These are phyloP conservation scores for Lophotriccus pileatus DNA, from an alignment of 2,797 vertebrate species.

Conservation along the genomic window DNA sequence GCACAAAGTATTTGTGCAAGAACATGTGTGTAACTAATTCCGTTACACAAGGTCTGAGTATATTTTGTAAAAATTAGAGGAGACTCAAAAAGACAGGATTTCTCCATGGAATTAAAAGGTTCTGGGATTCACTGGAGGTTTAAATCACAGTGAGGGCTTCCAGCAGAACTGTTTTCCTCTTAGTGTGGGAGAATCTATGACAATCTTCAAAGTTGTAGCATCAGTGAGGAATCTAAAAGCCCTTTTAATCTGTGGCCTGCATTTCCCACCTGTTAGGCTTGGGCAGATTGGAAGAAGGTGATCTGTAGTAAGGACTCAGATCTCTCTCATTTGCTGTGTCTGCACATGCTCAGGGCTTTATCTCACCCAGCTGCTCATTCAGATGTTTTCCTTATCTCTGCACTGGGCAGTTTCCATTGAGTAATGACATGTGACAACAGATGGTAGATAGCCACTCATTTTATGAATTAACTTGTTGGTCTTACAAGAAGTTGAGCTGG, in stretches of 20 bases:
- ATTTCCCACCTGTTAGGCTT: accelerated
- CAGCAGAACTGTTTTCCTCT: not conserved
- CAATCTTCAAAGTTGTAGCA: not conserved
- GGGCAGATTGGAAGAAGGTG: not conserved
- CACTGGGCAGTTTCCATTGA: not conserved
- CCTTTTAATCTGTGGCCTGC: not conserved
- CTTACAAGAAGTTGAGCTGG: not conserved
- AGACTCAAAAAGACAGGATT: not conserved
- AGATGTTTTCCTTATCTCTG: not conserved
- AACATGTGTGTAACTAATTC: not conserved
- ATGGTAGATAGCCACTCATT: not conserved
- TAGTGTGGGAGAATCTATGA: not conserved
- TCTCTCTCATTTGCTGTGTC: not conserved
- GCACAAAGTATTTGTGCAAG: not conserved
- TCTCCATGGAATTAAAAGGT: not conserved
- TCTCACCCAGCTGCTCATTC: not conserved
- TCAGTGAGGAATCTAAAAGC: not conserved
- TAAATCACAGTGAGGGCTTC: accelerated
- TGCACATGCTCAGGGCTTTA: not conserved
- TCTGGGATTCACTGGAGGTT: not conserved
- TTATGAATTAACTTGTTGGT: not conserved
- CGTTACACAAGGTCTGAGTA: accelerated
- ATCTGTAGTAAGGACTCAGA: not conserved
- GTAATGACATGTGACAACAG: not conserved
- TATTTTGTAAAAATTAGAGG: not conserved